phyloP scores from a whole-genome alignment of 2,797 vertebrate genomes.

The Urosaurus nigricauda region DNA sequence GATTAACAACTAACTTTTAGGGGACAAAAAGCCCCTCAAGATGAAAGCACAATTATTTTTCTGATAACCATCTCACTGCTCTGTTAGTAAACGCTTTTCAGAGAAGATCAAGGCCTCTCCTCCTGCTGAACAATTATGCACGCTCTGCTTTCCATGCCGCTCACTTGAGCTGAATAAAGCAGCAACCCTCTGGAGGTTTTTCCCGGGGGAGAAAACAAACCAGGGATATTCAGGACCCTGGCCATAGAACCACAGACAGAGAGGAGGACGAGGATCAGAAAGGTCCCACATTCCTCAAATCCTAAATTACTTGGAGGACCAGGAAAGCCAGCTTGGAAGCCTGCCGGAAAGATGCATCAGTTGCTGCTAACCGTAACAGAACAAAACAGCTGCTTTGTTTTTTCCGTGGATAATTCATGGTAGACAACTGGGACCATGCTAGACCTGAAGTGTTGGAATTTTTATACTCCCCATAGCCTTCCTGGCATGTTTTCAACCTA shows the following conservation, averaged over 20 bases:
- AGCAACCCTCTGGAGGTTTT: neutral
- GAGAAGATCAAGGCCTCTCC: neutral
- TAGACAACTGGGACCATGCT: too few relatives aligned
- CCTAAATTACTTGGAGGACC: too few relatives aligned
- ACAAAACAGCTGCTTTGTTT: neutral
- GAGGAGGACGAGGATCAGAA: neutral
- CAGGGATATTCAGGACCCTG: neutral
- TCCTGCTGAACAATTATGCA: neutral
- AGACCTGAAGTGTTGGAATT: neutral
- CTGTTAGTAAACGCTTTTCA: slow-evolving; percentile 9
- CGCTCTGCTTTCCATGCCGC: neutral
- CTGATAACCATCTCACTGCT: neutral
- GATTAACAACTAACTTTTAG: too few relatives aligned
- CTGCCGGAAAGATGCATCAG: neutral
- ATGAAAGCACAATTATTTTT: neutral
- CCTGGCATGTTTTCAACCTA: too few relatives aligned
- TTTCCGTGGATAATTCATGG: too few relatives aligned
- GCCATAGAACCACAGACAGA: too few relatives aligned
- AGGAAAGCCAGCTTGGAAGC: too few relatives aligned
- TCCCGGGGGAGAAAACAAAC: neutral
- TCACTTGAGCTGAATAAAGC: neutral
- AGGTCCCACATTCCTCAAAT: neutral
- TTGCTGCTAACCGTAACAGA: too few relatives aligned
- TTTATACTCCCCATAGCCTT: neutral
- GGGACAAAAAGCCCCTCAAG: neutral